Conservation (phyloP, 2,888 invertebrate genomes). For the Ceriagrion tenellum region DNA sequence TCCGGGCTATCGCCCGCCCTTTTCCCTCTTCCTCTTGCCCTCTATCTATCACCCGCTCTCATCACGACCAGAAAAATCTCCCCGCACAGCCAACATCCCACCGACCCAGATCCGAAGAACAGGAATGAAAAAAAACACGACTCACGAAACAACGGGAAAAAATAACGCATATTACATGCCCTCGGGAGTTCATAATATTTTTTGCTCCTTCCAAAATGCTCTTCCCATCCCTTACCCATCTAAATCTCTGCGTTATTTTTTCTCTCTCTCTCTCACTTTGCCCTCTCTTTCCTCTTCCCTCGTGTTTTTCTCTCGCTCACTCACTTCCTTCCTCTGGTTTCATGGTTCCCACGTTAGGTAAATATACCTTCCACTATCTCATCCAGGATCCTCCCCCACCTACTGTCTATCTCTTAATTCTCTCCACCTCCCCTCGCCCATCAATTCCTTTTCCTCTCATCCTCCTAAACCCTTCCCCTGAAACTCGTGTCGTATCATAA, state of each 20-base stretch:
- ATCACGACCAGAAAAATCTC: slow-evolving; percentile 28
- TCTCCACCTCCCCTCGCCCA: background rate
- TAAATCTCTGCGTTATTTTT: background rate
- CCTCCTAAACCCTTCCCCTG: background rate
- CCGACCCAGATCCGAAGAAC: slow-evolving; percentile 31
- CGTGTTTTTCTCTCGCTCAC: background rate
- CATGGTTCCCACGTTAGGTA: background rate
- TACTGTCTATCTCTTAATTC: background rate
- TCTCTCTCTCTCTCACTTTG: background rate
- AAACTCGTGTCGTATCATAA: background rate
- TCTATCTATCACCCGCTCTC: slow-evolving; percentile 31
- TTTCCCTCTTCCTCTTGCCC: background rate
- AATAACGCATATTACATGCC: slow-evolving; percentile 29
- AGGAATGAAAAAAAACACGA: slow-evolving; percentile 11
- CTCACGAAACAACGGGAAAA: background rate
- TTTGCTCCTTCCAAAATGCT: slow-evolving; percentile 19
- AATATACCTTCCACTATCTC: background rate
- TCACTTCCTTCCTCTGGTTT: background rate
- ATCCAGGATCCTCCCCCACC: no score
- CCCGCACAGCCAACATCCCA: background rate
- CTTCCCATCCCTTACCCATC: background rate
- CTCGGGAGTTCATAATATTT: slow-evolving; percentile 34
- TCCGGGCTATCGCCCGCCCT: background rate
- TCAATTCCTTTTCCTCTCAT: background rate
- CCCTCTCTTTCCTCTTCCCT: background rate